Evolutionary conservation across 2,113 vertebrate species (phyloP).

Genomic region (Verasper variegatus): DNA sequence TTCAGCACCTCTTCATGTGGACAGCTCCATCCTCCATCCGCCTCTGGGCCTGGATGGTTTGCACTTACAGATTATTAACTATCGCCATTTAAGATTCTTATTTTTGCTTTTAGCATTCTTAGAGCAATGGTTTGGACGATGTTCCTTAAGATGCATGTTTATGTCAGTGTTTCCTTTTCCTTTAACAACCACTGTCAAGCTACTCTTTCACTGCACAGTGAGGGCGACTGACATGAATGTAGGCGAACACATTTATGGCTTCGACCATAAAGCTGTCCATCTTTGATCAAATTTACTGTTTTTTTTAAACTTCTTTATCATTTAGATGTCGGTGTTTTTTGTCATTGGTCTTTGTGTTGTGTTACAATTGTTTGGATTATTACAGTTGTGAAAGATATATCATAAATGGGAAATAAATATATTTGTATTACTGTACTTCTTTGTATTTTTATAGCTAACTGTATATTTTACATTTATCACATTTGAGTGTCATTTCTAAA

Average conservation of each 20-base stretch:
- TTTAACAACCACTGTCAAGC: conserved; percentile 72
- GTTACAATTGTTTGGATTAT: conserved; percentile 79
- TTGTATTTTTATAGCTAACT: conserved; percentile 88
- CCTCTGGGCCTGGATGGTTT: conserved; percentile 75
- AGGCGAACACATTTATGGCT: conserved; percentile 76
- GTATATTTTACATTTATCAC: conserved; percentile 80
- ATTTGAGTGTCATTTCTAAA: conserved; percentile 78
- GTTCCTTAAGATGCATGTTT: conserved; percentile 84
- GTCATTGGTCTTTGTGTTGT: conserved; percentile 84
- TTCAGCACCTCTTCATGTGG: conserved; percentile 81
- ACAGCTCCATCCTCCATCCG: conserved; percentile 81
- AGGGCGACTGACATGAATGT: conserved; percentile 76
- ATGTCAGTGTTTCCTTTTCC: conserved; percentile 73
- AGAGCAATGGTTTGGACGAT: conserved; percentile 76
- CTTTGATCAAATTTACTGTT: conserved; percentile 77
- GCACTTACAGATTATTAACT: conserved; percentile 77
- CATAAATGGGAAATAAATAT: conserved; percentile 87
- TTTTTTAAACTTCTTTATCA: conserved; percentile 74
- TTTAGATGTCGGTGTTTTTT: conserved; percentile 81
- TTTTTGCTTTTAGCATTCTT: conserved; percentile 82
- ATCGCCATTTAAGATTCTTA: conserved; percentile 73
- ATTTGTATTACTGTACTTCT: conserved; percentile 87
- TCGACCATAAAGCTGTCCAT: conserved; percentile 76
- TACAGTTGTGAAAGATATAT: conserved; percentile 84
- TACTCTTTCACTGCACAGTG: conserved; percentile 21